Base-by-base conservation (phyloP, 2,113 vertebrate genomes). In the Zapus hudsonius region DNA sequence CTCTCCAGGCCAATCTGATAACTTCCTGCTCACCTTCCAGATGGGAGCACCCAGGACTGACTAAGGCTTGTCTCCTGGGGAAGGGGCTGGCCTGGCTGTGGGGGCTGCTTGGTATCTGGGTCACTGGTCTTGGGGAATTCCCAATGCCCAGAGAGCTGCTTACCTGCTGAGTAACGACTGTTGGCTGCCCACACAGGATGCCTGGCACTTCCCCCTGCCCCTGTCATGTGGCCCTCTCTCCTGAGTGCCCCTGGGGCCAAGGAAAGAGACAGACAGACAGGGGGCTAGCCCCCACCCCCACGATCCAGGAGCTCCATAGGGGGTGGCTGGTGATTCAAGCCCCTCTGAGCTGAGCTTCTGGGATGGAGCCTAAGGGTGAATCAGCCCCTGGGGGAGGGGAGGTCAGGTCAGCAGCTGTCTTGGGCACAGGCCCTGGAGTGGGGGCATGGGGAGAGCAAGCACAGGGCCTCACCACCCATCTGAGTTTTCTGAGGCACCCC, bases 261-360 rank as follows among this genome's bases (percentile, higher is more conserved):
- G 93, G 91, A 93, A 96, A 94, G 91, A 96, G 94, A 93, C 92
- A 91, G 91, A 67, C 91, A 92, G 91, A 74, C 94, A 91, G 93
- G 91, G 95, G 94, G 83, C 88, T 94, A 64, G 72, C 67, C 74
- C 64, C 92, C 86, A 25, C 96, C 96, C 84, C 94, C 92, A 9
- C 61, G 1, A n/a, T 52, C 17, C 31, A 1, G 3, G 44, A 59
- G 55, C 96, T 96, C 93, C 10, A 40, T 89, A 89, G 96, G 96
- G 93, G 93, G 94, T 15, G 89, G 86, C 95, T 94, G 97, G 97
- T 97, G 97, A 97, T 97, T 96, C 97, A 97, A 96, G 94, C 89
- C 96, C 96, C 96, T 95, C 86, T 69, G 92, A 95, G 92, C 76
- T 66, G 64, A 96, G 84, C 74, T 89, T 92, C 84, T 94, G 89